Percentiles rank a stretch among this genome's conserved stretches.
Evolutionary conservation across 1,140 invertebrate species (phyloP).

Genomic region (Elymnias hypermnestra): DNA sequence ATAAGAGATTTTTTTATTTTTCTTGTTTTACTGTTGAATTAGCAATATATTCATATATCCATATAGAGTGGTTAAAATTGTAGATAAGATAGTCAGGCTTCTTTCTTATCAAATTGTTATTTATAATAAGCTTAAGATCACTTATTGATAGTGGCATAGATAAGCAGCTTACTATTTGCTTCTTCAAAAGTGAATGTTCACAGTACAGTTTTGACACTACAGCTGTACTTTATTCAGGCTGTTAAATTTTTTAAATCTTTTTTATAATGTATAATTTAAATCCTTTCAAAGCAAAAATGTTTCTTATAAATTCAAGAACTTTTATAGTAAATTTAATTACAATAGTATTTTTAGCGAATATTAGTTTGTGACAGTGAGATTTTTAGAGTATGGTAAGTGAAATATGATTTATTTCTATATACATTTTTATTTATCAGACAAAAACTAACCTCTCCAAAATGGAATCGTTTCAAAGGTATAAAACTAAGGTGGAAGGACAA

Average conservation of each 20-base stretch:
- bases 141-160: constrained; percentile 61
- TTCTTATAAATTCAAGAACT: constrained; percentile 42
- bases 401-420: constrained; percentile 19
- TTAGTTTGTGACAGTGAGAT: constrained; percentile 48
- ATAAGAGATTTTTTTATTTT: too few species aligned
- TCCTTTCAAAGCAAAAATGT: constrained; percentile 48
- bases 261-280: constrained; percentile 39
- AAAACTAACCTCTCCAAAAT: constrained; percentile 99
- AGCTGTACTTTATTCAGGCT: constrained; percentile 37
- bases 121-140: constrained; percentile 69
- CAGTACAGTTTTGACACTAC: constrained; percentile 41
- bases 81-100: constrained; percentile 65
- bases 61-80: constrained; percentile 39
- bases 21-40: too few species aligned
- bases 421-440: constrained; percentile 84
- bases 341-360: constrained; percentile 38
- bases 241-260: neutral
- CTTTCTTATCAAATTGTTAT: constrained; percentile 66
- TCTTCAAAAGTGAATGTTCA: constrained; percentile 32
- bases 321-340: constrained; percentile 46
- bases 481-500: constrained; percentile 98
- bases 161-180: constrained; percentile 46
- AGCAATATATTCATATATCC: constrained; percentile 6
- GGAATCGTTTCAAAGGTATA: constrained; percentile 99
- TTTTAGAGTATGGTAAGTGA: constrained; percentile 50